Evolutionary conservation across 2,888 invertebrate genomes (phyloP), one percentile per base, ranked within the genome.

Genomic region (Diploptera punctata): DNA sequence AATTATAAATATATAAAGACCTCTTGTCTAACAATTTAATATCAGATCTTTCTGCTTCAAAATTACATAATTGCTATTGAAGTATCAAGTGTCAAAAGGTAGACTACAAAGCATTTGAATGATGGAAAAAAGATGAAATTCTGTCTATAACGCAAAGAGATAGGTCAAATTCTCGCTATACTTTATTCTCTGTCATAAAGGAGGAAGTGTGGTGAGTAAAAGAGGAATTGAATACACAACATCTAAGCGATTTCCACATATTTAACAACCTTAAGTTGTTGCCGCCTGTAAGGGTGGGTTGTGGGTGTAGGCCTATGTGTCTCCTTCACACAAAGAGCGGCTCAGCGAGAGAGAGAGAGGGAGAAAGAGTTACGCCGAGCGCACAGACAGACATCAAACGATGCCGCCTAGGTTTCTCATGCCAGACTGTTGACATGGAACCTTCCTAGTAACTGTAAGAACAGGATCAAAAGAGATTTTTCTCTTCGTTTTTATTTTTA

Each of bases 381-480:
- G 26, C 26, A 29, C 26, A 57, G 57, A 29, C 60, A 43, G 31
- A 70, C 71, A 52, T 71, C 71, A 71, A 71, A 71, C 71, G 67
- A 57, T n/a, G 31, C 70, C 70, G 69, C 69, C 29, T 65, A 65
- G 43, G 54, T 47, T 65, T 65, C 65, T 65, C 65, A 65, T 65
- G 65, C 44, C 65, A 65, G 65, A 24, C 68, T 70, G 73, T 73
- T 73, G 73, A 73, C 73, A 70, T 70, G 73, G 68, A 72, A 61
- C 72, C 67, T 71, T 71, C 61, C 65, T 49, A 65, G 61, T 71
- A 68, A 72, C 70, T 73, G 67, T 73, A 73, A 73, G 73, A 74
- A 71, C 71, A 70, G 73, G 73, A 74, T 74, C 73, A 74, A 74
- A 74, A 71, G 73, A 74, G 71, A 71, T 68, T 71, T 71, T 74